A percentile compares a stretch with the other conserved stretches of the same genome.
Conservation (phyloP, 2,888 invertebrate species). For the Temnothorax unifasciatus region DNA sequence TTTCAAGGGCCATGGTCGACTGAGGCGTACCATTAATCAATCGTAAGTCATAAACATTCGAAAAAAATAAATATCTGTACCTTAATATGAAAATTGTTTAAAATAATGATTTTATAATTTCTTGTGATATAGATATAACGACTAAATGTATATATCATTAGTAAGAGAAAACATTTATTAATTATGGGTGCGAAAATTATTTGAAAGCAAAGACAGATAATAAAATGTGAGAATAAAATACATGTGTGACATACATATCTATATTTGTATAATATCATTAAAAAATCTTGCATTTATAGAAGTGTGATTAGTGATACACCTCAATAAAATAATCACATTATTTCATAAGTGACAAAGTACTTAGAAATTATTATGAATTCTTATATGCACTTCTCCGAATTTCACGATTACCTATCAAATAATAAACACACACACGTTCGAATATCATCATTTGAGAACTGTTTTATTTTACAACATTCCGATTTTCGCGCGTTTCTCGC, state of each 20-base stretch:
- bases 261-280: no score
- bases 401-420: no score
- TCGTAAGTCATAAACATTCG: neutral
- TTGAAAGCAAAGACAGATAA: no score
- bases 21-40: constrained; percentile 19
- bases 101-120: neutral
- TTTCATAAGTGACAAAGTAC: no score
- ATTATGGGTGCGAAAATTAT: no score
- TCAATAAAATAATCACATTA: no score
- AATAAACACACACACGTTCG: no score
- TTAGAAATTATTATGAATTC: neutral
- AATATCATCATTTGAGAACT: neutral
- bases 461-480: neutral
- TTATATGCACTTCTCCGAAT: no score
- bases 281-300: no score
- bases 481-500: neutral
- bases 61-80: neutral
- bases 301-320: no score
- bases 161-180: neutral
- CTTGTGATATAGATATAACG: neutral
- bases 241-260: no score
- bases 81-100: neutral
- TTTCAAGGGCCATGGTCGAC: neutral
- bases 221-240: no score
- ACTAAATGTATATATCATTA: neutral